Evolutionary conservation across 2,888 invertebrate genomes (phyloP).

Genomic region (Nephrocerus scutellatus): DNA sequence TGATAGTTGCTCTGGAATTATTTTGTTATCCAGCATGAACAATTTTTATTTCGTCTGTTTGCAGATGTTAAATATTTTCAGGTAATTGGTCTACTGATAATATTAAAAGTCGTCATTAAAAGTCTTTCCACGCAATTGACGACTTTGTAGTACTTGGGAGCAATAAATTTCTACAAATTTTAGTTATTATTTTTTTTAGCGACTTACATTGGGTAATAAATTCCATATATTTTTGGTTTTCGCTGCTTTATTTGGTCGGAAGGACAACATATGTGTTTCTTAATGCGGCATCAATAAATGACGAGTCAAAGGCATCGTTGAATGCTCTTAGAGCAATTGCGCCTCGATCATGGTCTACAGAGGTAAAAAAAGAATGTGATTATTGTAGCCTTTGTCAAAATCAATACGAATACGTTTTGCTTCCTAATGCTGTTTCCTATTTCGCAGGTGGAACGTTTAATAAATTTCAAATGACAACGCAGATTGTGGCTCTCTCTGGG

Average conservation of each 20-base stretch:
- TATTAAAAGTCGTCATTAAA: too few relatives aligned
- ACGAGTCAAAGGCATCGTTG: constrained; percentile 47
- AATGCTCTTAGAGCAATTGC: constrained; percentile 44
- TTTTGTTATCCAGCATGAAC: constrained; percentile 62
- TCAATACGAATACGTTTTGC: too few relatives aligned
- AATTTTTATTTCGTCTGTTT: constrained; percentile 70
- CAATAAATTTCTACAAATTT: too few relatives aligned
- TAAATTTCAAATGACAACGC: constrained; percentile 54
- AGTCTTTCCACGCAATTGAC: too few relatives aligned
- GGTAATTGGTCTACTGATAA: too few relatives aligned
- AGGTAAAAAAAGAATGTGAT: too few relatives aligned
- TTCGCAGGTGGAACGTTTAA: constrained; percentile 55
- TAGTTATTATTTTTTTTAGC: too few relatives aligned
- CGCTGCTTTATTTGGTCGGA: constrained; percentile 51
- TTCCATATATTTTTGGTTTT: constrained; percentile 53
- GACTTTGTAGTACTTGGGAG: too few relatives aligned
- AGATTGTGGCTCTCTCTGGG: constrained; percentile 54
- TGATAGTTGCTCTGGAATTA: constrained; percentile 56
- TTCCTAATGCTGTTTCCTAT: too few relatives aligned
- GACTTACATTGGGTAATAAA: constrained; percentile 46
- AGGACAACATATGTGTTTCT: constrained; percentile 52
- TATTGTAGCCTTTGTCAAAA: too few relatives aligned
- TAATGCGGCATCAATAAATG: constrained; percentile 48
- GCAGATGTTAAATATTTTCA: constrained; percentile 56
- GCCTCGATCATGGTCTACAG: constrained; percentile 38